Evolutionary conservation across 2,888 invertebrate species (phyloP).

Genomic region (Epinotia brunnichana): DNA sequence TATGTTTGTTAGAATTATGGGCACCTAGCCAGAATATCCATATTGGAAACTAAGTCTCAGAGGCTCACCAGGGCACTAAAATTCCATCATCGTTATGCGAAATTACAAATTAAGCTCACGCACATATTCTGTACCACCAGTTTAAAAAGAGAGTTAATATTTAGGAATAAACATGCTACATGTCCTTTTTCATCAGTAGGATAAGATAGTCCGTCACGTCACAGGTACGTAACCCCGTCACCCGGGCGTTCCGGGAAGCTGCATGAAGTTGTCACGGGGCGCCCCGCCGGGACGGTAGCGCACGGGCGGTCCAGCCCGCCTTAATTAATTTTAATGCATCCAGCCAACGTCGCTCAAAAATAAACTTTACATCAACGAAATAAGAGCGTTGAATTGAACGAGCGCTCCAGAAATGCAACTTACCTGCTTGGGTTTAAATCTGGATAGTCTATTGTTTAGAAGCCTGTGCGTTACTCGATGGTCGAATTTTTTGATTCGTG

Average conservation of each 20-base stretch:
- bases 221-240: constrained; percentile 53
- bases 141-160: neutral
- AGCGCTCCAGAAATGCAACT: constrained; percentile 62
- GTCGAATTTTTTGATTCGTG: constrained; percentile 12
- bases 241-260: constrained; percentile 71
- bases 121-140: too few relatives aligned
- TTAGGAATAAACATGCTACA: neutral
- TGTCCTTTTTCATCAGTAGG: neutral
- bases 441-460: constrained; percentile 34
- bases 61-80: too few relatives aligned
- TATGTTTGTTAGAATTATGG: too few relatives aligned
- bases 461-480: neutral
- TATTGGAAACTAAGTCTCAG: too few relatives aligned
- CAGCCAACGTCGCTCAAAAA: constrained; percentile 61
- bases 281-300: constrained; percentile 76
- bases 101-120: too few relatives aligned
- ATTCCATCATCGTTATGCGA: too few relatives aligned
- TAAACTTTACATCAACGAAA: neutral
- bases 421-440: constrained; percentile 47
- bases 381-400: neutral
- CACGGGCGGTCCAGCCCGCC: constrained; percentile 77
- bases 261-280: constrained; percentile 79
- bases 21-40: too few relatives aligned
- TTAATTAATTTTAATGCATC: constrained; percentile 81
- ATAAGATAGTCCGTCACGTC: constrained; percentile 38